Evolutionary conservation across 2,113 vertebrate genomes (phyloP), one percentile per base, ranked within the genome.

Genomic region (Chloroceryle aenea): DNA sequence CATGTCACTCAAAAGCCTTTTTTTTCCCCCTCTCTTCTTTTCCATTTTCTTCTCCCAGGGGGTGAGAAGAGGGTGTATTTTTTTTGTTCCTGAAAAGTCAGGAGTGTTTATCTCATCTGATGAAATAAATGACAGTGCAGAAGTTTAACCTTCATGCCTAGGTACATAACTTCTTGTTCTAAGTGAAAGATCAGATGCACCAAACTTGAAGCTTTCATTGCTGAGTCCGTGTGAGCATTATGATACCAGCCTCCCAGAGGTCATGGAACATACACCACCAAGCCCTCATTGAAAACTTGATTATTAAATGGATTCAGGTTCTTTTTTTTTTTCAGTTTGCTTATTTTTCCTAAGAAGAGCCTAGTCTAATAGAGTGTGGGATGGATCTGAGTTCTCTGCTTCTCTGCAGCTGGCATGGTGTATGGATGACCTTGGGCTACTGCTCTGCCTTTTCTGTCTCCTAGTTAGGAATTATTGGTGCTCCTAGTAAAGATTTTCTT

Each of bases 371-470:
- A 14, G 82, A 81, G 36, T 26, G 15, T 72, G 36, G 52, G 40
- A n/a, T 72, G 62, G 64, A 69, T 90, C 34, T 78, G 58, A 38
- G 62, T 82, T 92, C 67, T 79, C 81, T 48, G 48, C 52, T 82
- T 64, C 56, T 90, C 47, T 93, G 53, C 40, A 63, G 3, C 25
- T 94, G 63, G 42, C 40, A 26, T 78, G 40, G 26, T 90, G 4
- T 68, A 52, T 93, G 80, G 64, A 64, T 95, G 90, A 95, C 90
- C 94, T 97, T 96, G 96, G 88, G 71, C 69, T 87, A 10, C 64
- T 90, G 61, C 48, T 75, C 42, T 94, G 64, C 42, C 25, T 92
- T 82, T 84, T 87, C 47, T 71, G 12, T 79, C 52, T 66, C 50
- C 61, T 75, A 0, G 80, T 83, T 67, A 64, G 38, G 52, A 40